A percentile compares a stretch with the other conserved stretches of the same genome.
These are phyloP conservation scores for Telmatochromis sp. DNA, from an alignment of 2,113 vertebrate genomes.

Conservation along the genomic window DNA sequence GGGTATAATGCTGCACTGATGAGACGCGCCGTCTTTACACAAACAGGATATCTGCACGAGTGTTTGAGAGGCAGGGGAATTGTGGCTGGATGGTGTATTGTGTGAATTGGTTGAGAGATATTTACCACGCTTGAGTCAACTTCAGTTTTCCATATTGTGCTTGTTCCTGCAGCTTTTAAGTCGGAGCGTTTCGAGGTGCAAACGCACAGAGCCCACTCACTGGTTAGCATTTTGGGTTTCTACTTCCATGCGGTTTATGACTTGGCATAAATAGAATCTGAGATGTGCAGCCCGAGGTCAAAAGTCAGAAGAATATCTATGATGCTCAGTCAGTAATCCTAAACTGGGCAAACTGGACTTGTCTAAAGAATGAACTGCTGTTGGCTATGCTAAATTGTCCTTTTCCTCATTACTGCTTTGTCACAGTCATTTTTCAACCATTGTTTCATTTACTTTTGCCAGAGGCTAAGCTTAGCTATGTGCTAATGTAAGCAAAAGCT, in stretches of 20 bases:
- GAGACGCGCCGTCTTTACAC: neutral
- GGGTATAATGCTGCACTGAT: neutral
- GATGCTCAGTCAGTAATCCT: neutral
- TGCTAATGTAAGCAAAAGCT: neutral
- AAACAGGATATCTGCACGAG: neutral
- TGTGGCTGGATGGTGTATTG: neutral
- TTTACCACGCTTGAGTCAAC: neutral
- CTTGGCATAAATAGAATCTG: neutral
- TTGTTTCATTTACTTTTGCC: neutral
- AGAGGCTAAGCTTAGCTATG: neutral
- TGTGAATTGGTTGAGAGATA: neutral
- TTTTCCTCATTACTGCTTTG: neutral
- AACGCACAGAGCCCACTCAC: neutral
- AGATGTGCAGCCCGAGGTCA: neutral
- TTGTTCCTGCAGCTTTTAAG: neutral
- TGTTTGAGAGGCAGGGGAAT: neutral
- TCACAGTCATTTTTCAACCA: neutral
- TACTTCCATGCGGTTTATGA: neutral
- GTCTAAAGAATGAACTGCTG: neutral
- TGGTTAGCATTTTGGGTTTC: neutral
- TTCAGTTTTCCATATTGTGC: neutral
- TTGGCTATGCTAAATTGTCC: neutral
- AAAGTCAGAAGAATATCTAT: constrained; percentile 13
- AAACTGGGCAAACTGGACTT: neutral
- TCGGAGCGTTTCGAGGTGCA: neutral